A percentile compares a stretch with the other conserved stretches of the same genome.
These are phyloP conservation scores for Phrynosoma blainvillii DNA, from an alignment of 2,113 vertebrate species.

Conservation along the genomic window DNA sequence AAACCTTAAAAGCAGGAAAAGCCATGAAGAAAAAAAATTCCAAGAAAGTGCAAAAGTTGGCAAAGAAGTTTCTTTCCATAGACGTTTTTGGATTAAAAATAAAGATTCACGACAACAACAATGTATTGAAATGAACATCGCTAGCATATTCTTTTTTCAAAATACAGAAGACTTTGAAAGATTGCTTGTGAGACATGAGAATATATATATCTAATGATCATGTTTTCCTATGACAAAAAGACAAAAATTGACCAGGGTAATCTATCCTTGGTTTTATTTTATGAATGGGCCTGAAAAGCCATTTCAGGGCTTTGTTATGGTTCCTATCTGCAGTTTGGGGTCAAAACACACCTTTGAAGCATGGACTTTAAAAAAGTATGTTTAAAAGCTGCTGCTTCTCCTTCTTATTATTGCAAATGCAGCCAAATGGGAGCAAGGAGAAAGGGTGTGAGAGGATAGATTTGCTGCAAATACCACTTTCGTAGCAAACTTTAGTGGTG, in stretches of 20 bases:
- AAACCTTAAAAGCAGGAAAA: not conserved
- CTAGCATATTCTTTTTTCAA: not conserved
- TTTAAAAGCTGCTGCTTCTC: too few relatives aligned
- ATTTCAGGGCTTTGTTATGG: conserved; percentile 26
- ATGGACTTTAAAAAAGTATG: not conserved
- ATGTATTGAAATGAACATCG: not conserved
- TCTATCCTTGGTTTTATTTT: conserved; percentile 5
- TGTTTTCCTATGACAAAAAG: not conserved
- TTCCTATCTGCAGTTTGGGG: conserved; percentile 36
- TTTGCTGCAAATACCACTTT: not conserved
- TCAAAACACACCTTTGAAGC: not conserved
- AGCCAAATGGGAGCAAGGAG: not conserved
- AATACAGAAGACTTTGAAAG: conserved; percentile 21
- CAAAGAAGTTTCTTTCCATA: conserved; percentile 23
- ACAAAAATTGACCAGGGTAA: not conserved
- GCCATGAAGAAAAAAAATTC: conserved; percentile 12
- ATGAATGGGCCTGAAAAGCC: not conserved
- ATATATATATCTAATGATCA: not conserved
- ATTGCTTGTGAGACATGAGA: not conserved
- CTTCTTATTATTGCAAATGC: not conserved
- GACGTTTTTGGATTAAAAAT: conserved; percentile 12
- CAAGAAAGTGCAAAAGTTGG: conserved; percentile 44
- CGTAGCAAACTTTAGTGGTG: not conserved
- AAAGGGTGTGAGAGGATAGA: not conserved
- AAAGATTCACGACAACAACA: not conserved